Evolutionary conservation across 1,140 invertebrate genomes (phyloP), one percentile per base, ranked within the genome.

Genomic region (Bemisia tabaci): DNA sequence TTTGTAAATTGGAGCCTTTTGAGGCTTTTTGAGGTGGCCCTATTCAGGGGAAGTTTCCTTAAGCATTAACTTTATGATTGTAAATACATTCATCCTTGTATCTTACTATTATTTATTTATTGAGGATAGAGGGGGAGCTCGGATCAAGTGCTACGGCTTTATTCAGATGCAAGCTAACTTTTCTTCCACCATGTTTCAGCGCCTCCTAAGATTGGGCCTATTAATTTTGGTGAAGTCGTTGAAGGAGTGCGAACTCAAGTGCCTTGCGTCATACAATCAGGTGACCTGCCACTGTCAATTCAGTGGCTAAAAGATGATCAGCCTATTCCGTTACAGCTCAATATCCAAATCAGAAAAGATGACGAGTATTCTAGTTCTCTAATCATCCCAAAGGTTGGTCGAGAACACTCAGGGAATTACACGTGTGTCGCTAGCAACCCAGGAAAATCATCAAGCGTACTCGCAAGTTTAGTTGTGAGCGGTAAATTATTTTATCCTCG

Each of bases 351-450:
- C 1, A 27, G 61, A 22, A 48, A 48, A 48, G 33, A 48, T 48
- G 60, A 67, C 2, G 60, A 63, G 22, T 70, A 67, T 62, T 72
- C 67, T 27, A 90, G 89, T 68, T 88, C 88, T 66, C 82, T 96
- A 70, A 87, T 92, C 66, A 93, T 95, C 70, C 88, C 92, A 72
- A 85, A 88, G 74, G 89, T 94, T 60, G 85, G 84, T 27, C 90
- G 90, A 9, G 82, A 84, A 26, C 90, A 93, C 74, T 89, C 85
- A 64, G 91, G 90, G 64, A 92, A 93, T 78, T 94, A 94, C 77
- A 92, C 91, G 17, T 94, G 91, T 77, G 83, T 90, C 63, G 90
- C 90, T 1, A 86, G 86, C 68, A 94, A 93, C 78, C 83, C 89
- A 27, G 90, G 90, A 23, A 89, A 90, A 58, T 82, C 83, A 60